Conservation (phyloP, 2,888 invertebrate species). For the Papilio protenor region DNA sequence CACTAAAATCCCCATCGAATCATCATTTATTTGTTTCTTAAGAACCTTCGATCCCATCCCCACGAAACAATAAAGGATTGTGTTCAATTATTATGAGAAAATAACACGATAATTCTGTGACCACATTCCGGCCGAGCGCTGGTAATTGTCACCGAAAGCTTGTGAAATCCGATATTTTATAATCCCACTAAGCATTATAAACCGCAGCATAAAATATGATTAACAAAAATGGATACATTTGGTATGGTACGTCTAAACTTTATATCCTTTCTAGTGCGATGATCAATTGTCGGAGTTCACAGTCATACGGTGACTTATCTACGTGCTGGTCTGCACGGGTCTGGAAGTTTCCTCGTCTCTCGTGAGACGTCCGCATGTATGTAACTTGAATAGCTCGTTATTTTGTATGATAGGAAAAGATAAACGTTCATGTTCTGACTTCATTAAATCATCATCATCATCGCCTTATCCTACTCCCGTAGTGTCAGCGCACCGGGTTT, state of each 20-base stretch:
- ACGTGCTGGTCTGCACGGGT: neutral
- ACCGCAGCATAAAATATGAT: neutral
- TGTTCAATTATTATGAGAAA: conserved; percentile 5
- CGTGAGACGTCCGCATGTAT: neutral
- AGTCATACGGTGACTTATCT: neutral
- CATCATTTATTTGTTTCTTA: too few species aligned
- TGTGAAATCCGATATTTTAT: neutral
- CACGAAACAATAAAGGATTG: conserved; percentile 13
- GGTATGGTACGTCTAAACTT: neutral
- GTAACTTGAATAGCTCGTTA: neutral
- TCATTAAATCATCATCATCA: too few species aligned
- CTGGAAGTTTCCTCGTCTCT: conserved; percentile 8
- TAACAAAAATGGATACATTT: neutral
- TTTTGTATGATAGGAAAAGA: conserved; percentile 6
- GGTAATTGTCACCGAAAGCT: neutral
- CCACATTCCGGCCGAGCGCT: neutral
- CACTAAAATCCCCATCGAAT: neutral
- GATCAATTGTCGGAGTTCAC: neutral
- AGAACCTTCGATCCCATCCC: neutral
- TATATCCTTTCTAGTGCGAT: neutral
- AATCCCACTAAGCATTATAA: neutral
- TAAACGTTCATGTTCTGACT: neutral
- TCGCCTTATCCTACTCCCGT: too few species aligned
- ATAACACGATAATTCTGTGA: neutral
- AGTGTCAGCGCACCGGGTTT: too few species aligned